Evolutionary conservation across 2,797 vertebrate species (phyloP), one percentile per base, ranked within the genome.

Genomic region (Gadopsis marmoratus): DNA sequence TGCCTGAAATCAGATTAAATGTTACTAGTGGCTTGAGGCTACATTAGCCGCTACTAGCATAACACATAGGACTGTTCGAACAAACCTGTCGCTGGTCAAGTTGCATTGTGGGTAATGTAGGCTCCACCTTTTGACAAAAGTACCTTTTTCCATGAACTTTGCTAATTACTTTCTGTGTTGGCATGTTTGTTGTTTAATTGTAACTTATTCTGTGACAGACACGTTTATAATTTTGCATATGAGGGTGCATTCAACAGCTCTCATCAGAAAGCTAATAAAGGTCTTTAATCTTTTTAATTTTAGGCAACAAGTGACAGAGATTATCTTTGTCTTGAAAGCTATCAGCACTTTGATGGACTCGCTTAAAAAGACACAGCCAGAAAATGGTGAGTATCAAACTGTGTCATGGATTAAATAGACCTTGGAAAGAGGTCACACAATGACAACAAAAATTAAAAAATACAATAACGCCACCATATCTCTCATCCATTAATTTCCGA

Each of bases 261-360:
- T 60, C 47, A 39, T 33, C 19, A 51, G 11, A 41, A 21, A 21
- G 1, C 75, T 78, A 59, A 84, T 62, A 26, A n/a, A 48, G 8
- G 4, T 55, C 39, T 74, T 73, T 76, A 26, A 7, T 70, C 6
- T 78, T 71, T 84, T 77, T 47, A 9, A 39, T 90, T 95, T 51
- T 81, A 99, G 98, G 95, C 98, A 99, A 92, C 98, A 99, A 95
- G 98, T 99, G 92, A 99, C 98, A 21, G 98, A 99, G 96, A 99
- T 99, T 78, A 98, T 99, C 94, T 99, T 99, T 93, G 97, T 99
- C 88, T 95, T 99, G 94, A 99, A 99, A 96, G 98, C 98, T 62
- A 96, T 99, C 93, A 99, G 98, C 93, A 99, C 98, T 85, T 97
- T 99, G 80, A 99, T 99, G 96, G 98, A 99, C 92, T 99, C 98